Base-by-base conservation (phyloP, 1,140 invertebrate genomes). In the Agrypnia vestita region DNA sequence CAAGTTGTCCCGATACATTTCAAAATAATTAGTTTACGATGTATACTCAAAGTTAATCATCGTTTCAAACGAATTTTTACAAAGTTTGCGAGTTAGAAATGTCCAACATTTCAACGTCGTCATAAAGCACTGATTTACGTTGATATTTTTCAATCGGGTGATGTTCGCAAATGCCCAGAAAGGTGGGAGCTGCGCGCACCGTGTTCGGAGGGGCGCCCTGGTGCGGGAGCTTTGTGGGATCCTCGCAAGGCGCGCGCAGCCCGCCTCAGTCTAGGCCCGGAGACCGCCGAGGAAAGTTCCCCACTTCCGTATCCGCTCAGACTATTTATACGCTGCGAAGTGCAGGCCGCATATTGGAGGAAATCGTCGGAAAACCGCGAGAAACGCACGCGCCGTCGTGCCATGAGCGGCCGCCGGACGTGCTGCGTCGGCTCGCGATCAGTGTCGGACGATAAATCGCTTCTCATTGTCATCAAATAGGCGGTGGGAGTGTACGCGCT, bases 181-280 rank as follows among this genome's bases (percentile, higher is more conserved):
- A 35, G 25, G 25, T 35, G 6, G 25, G 25, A 35, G 25, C 6
- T 3, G 25, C 6, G 19, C 10, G 4, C 59, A 13, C 13, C 61
- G 43, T 49, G 67, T 71, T 71, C 46, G 4, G 17, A 61, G 15
- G 46, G 15, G 43, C 67, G 21, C 67, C 43, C 8, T 3, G 7
- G 15, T n/a, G 56, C 56, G 10, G 17, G 17, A n/a, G 10, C 19
- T 15, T 19, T 4, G 15, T 1, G 43, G 46, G 43, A 10, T 4
- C 12, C 13, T 13, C 13, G 4, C 13, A 43, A 51, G 53, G 69
- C 69, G 69, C 69, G 69, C 69, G 51, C 69, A 71, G 47, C 51
- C 1, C 19, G 6, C 47, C 47, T 73, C 69, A 73, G 69, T 73
- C 69, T 73, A 35, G 51, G 69, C 69, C 49, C 69, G 69, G 69